These are phyloP conservation scores for Actinia tenebrosa DNA, from an alignment of 64 coral and sea anemone species.

Conservation along the genomic window DNA sequence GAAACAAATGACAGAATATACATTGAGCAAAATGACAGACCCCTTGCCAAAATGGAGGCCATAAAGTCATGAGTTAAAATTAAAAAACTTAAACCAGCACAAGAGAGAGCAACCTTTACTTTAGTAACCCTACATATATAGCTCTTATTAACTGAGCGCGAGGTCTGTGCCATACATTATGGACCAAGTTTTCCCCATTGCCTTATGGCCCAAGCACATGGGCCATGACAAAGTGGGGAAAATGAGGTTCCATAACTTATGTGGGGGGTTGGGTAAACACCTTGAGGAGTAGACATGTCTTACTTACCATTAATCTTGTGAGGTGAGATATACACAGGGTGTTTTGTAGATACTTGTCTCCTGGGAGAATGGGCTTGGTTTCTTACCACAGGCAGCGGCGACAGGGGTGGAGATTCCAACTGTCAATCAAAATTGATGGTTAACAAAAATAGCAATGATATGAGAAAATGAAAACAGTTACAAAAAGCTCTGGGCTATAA, in stretches of 20 bases:
- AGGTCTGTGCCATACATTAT: too few species aligned
- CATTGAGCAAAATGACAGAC: background rate
- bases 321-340: conserved; percentile 89
- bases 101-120: too few species aligned
- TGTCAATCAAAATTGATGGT: conserved; percentile 2
- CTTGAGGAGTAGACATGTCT: background rate
- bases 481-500: background rate
- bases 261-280: too few species aligned
- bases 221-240: too few species aligned
- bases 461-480: background rate
- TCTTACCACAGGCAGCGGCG: conserved; percentile 82
- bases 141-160: too few species aligned
- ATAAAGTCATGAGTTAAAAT: too few species aligned
- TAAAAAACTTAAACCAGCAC: too few species aligned
- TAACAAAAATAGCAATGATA: background rate
- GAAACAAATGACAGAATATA: background rate
- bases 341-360: conserved; percentile 73
- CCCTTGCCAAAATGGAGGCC: too few species aligned
- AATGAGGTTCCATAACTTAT: too few species aligned
- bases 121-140: too few species aligned
- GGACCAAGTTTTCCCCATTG: too few species aligned
- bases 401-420: conserved; percentile 89
- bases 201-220: too few species aligned
- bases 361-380: conserved; percentile 89
- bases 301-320: conserved; percentile 71